phyloP scores from a whole-genome alignment of 2,888 invertebrate species.

The Polydrusus pterygomalis region DNA sequence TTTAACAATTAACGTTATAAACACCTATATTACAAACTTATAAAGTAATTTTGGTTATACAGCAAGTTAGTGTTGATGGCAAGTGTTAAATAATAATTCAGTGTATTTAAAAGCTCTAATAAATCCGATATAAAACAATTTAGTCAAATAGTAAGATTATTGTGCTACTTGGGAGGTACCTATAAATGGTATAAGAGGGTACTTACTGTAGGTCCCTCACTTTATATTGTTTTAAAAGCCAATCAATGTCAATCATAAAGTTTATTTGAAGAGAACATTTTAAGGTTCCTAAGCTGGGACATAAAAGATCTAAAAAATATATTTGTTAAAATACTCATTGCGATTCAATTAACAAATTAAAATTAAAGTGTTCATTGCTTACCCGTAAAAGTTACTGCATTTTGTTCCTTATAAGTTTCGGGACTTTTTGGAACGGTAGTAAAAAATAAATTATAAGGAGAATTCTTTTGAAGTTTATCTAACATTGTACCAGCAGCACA shows the following conservation, averaged over 20 bases:
- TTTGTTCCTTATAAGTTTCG: conserved; percentile 78
- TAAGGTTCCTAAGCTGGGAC: conserved; percentile 84
- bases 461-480: conserved; percentile 78
- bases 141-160: too few species aligned
- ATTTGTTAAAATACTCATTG: conserved; percentile 20
- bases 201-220: conserved; percentile 82
- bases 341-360: not conserved
- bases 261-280: conserved; percentile 90
- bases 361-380: not conserved
- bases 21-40: too few species aligned
- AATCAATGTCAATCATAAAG: conserved; percentile 93
- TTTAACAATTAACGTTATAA: too few species aligned
- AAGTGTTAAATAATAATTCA: too few species aligned
- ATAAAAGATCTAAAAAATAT: conserved; percentile 80
- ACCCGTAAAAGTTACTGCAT: conserved; percentile 83
- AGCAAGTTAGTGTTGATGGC: too few species aligned
- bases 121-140: too few species aligned
- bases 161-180: too few species aligned
- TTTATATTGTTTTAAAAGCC: conserved; percentile 90
- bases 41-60: too few species aligned
- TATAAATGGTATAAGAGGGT: too few species aligned
- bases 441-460: conserved; percentile 85
- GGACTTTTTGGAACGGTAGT: conserved; percentile 80
- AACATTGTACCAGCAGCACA: conserved; percentile 75
- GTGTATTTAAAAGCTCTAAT: too few species aligned